A percentile compares a stretch with the other conserved stretches of the same genome.
phyloP scores from a whole-genome alignment of 2,797 vertebrate species.

The Falco concolor region DNA sequence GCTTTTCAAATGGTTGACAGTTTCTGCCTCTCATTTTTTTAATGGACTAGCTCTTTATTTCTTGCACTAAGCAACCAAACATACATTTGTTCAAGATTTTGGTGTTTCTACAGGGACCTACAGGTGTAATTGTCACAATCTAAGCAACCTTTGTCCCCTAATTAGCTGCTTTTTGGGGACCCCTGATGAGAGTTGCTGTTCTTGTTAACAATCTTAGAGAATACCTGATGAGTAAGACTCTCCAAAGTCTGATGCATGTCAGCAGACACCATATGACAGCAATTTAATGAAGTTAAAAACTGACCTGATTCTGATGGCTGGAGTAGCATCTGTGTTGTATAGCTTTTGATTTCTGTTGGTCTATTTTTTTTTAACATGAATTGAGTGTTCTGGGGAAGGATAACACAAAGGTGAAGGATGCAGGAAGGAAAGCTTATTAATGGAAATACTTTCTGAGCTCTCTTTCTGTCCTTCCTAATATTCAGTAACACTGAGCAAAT shows the following conservation, averaged over 20 bases:
- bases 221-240: conserved; percentile 93
- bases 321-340: conserved; percentile 63
- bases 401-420: conserved; percentile 58
- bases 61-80: conserved; percentile 78
- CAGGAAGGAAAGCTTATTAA: conserved; percentile 55
- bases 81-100: conserved; percentile 81
- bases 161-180: conserved; percentile 92
- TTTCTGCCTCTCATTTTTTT: conserved; percentile 82
- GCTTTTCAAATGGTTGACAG: conserved; percentile 89
- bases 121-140: conserved; percentile 94
- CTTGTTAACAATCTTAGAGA: conserved; percentile 93
- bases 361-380: conserved; percentile 20
- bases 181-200: conserved; percentile 92
- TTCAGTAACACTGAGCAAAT: conserved; percentile 33
- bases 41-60: conserved; percentile 78
- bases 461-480: conserved; percentile 45
- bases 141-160: conserved; percentile 91
- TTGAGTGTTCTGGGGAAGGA: conserved; percentile 53
- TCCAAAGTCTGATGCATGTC: conserved; percentile 89
- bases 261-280: conserved; percentile 88
- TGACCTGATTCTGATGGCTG: conserved; percentile 78
- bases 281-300: conserved; percentile 97
- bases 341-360: conserved; percentile 58
- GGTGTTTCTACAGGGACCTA: conserved; percentile 86
- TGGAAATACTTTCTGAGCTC: conserved; percentile 44